Conservation (phyloP, 2,113 vertebrate species). For the Phoenicopterus ruber region DNA sequence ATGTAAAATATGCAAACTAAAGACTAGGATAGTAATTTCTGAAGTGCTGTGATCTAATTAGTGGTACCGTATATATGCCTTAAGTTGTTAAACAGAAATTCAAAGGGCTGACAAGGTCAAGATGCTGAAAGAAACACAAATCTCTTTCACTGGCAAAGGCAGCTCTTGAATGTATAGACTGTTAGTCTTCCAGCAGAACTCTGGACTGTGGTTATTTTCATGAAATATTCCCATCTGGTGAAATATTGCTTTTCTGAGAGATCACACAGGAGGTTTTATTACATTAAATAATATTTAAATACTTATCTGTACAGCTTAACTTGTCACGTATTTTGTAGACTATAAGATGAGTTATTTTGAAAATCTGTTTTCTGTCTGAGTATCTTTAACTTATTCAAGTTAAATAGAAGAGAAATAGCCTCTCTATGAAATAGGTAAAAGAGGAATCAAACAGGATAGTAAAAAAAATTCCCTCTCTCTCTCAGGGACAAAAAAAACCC, state of each 20-base stretch:
- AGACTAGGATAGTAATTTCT: neutral
- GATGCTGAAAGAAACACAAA: neutral
- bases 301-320: neutral
- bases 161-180: neutral
- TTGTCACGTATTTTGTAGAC: neutral
- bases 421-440: neutral
- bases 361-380: neutral
- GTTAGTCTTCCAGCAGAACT: neutral
- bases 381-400: neutral
- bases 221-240: neutral
- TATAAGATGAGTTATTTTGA: neutral
- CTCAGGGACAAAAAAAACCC: fast-evolving
- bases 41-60: neutral
- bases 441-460: neutral
- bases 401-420: neutral
- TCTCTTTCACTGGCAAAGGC: neutral
- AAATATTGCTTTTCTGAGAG: neutral
- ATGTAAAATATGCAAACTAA: neutral
- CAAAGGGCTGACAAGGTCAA: neutral
- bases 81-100: neutral
- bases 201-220: neutral
- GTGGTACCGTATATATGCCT: neutral
- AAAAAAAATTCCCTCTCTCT: neutral
- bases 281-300: neutral
- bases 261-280: neutral